Evolutionary conservation across 2,113 vertebrate species (phyloP).

Genomic region (Chionodraco myersi): DNA sequence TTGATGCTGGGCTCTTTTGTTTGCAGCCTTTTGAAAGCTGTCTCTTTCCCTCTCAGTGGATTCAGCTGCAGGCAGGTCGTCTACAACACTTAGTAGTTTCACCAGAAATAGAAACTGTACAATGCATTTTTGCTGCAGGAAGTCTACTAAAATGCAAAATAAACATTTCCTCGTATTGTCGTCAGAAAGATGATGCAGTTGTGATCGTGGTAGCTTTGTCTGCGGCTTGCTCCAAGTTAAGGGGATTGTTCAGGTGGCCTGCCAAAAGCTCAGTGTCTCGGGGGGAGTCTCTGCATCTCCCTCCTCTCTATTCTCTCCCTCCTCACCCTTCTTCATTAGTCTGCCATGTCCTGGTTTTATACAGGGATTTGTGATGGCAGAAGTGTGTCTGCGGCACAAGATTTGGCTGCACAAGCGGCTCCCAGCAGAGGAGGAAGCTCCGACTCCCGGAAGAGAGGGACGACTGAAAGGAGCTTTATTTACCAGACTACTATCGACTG

Average conservation of each 20-base stretch:
- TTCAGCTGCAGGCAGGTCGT: conserved; percentile 24
- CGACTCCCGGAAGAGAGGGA: conserved; percentile 9
- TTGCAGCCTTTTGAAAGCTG: conserved; percentile 48
- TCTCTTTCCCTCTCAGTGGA: not conserved
- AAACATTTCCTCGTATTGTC: not conserved
- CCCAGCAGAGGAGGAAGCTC: conserved; percentile 45
- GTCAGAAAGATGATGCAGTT: conserved; percentile 6
- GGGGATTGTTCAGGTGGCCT: conserved; percentile 35
- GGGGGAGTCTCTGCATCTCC: not conserved
- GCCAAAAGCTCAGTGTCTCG: conserved; percentile 28
- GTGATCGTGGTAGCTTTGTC: conserved; percentile 14
- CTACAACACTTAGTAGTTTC: not conserved
- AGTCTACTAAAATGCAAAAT: not conserved
- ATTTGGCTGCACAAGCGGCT: conserved; percentile 53
- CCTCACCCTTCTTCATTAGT: conserved; percentile 43
- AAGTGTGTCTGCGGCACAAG: conserved; percentile 48
- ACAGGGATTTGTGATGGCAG: conserved; percentile 57
- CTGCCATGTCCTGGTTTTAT: conserved; percentile 57
- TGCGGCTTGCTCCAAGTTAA: conserved; percentile 24
- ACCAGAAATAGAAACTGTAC: not conserved
- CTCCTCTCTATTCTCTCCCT: not conserved
- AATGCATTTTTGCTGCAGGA: not conserved
- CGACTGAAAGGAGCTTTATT: conserved; percentile 37
- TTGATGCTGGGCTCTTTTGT: conserved; percentile 43
- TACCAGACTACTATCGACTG: not conserved